Evolutionary conservation across 2,888 invertebrate species (phyloP).

Genomic region (Stenolophus ochropezus): DNA sequence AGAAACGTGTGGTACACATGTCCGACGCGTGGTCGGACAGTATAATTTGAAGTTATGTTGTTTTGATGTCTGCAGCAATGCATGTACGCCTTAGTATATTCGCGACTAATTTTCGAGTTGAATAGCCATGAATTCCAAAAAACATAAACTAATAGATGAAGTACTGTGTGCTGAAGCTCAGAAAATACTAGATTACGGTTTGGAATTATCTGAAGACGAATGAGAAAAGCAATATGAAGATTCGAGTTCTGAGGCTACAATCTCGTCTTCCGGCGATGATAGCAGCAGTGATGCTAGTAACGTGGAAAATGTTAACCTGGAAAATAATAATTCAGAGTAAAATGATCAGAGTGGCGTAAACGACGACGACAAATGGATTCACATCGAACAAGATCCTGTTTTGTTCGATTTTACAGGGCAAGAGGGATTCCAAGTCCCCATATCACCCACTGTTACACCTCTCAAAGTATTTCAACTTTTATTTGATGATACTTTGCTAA

Average conservation of each 20-base stretch:
- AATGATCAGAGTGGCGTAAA: background rate
- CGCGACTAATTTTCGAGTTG: constrained; percentile 17
- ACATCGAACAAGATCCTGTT: background rate
- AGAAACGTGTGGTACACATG: background rate
- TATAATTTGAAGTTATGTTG: constrained; percentile 19
- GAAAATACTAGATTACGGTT: constrained; percentile 12
- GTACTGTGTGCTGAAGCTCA: constrained; percentile 13
- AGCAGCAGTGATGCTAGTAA: constrained; percentile 21
- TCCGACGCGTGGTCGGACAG: background rate
- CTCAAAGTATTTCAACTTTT: background rate
- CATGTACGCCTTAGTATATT: background rate
- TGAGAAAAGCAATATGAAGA: constrained; percentile 13
- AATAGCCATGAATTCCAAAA: background rate
- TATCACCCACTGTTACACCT: background rate
- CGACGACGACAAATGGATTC: constrained; percentile 10
- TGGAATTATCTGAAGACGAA: constrained; percentile 14
- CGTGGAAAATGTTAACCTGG: constrained; percentile 5
- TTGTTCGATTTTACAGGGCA: constrained; percentile 8
- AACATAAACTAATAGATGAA: background rate
- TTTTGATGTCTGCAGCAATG: background rate
- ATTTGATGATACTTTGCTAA: background rate
- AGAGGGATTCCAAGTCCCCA: background rate
- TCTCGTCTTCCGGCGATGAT: constrained; percentile 17
- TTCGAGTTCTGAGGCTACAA: constrained; percentile 13
- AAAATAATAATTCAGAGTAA: constrained; percentile 20